A percentile compares a stretch with the other conserved stretches of the same genome.
These are phyloP conservation scores for Luscinia luscinia DNA, from an alignment of 2,797 vertebrate genomes.

Conservation along the genomic window DNA sequence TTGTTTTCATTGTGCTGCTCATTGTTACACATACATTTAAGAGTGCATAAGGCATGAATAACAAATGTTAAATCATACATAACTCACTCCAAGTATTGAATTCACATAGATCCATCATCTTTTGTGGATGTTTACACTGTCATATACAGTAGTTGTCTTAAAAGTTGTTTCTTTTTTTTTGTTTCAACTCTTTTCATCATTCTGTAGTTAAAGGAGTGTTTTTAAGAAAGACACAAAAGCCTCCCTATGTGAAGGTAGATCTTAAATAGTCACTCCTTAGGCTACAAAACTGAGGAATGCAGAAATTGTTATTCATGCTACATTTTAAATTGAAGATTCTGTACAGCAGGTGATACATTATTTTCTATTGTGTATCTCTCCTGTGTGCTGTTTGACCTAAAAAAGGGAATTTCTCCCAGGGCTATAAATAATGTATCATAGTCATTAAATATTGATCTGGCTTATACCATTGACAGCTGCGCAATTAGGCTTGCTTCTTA, in stretches of 20 bases:
- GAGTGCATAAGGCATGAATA: slow-evolving; percentile 1
- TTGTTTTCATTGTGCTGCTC: neutral
- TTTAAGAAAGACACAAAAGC: slow-evolving; percentile 27
- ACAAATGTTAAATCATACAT: slow-evolving; percentile 8
- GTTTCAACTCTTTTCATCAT: neutral
- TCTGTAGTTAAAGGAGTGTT: slow-evolving; percentile 14
- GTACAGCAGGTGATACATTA: slow-evolving; percentile 64
- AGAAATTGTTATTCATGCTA: slow-evolving; percentile 35
- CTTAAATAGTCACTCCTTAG: slow-evolving; percentile 3
- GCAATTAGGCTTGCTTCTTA: slow-evolving; percentile 74
- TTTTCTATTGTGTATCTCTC: slow-evolving; percentile 49
- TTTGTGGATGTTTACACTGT: neutral
- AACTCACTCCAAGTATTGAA: slow-evolving; percentile 37
- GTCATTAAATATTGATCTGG: slow-evolving; percentile 82
- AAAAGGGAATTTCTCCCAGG: slow-evolving; percentile 68
- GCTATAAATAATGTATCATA: slow-evolving; percentile 80
- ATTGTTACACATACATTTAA: neutral
- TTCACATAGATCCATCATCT: slow-evolving; percentile 28
- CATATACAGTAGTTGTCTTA: neutral
- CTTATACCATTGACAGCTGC: slow-evolving; percentile 77
- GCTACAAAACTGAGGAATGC: neutral
- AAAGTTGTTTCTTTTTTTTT: neutral
- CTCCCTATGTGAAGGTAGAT: neutral
- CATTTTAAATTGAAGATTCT: slow-evolving; percentile 33
- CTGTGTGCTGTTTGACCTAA: slow-evolving; percentile 45